Evolutionary conservation across 2,113 vertebrate genomes (phyloP), one percentile per base, ranked within the genome.

Genomic region (Empidonax traillii): DNA sequence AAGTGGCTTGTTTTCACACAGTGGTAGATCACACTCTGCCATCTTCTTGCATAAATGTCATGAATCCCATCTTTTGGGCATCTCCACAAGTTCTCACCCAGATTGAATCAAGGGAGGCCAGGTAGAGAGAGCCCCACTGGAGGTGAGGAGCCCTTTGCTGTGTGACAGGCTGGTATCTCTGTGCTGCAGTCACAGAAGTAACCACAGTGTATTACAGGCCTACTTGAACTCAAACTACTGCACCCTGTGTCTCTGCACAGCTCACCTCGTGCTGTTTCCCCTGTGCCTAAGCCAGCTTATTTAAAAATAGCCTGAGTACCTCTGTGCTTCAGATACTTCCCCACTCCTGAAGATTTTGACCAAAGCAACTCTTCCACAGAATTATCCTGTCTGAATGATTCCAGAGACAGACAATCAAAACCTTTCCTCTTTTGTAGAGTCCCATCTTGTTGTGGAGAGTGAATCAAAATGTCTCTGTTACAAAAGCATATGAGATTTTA

Each of bases 231-330:
- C 66, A 39, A 52, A 78, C 65, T 31, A 76, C 49, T 63, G 78
- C 63, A 41, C 20, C 87, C 8, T 3, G 2, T 81, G 43, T 75
- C 47, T 67, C 61, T 71, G 69, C 35, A 62, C 59, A 89, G 56
- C 39, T 95, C 78, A 73, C 44, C 83, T 93, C 72, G 46, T 37
- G 68, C 83, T 90, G 43, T 28, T 90, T 67, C 80, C 89, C 43
- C 61, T 58, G 39, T 67, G 76, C 76, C 55, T 47, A 83, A 89
- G 55, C 28, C 63, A 93, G 46, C 18, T 86, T 43, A 25, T 63
- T 59, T 86, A 67, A 88, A 90, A 93, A 88, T 43, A 86, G 22
- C 63, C 51, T 9, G 20, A 87, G 63, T 66, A 22, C 53, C 55
- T 83, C 41, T 73, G 33, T 74, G 59, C 79, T 81, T 33, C 72